Evolutionary conservation across 2,113 vertebrate species (phyloP).

Genomic region (Cyanoderma ruficeps): DNA sequence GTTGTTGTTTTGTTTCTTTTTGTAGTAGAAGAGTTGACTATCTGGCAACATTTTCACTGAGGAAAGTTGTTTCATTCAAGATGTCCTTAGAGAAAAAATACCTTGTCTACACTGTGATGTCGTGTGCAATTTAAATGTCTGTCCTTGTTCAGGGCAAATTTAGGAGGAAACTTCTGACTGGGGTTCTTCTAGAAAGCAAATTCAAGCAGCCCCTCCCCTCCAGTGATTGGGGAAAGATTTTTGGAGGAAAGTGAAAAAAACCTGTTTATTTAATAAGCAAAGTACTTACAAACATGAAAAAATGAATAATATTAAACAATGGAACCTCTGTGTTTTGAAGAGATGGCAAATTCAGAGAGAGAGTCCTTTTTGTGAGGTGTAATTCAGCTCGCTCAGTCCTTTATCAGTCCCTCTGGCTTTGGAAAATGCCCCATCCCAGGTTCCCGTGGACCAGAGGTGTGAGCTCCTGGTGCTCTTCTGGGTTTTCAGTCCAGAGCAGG

Average conservation of each 20-base stretch:
- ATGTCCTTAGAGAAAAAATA: background rate
- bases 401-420: no score
- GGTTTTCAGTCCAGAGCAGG: background rate
- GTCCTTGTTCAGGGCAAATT: background rate
- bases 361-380: accelerated
- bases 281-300: background rate
- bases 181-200: background rate
- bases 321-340: background rate
- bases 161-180: background rate
- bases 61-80: background rate
- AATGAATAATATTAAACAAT: background rate
- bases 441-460: background rate
- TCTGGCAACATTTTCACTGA: background rate
- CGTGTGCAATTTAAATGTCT: background rate
- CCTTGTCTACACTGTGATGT: background rate
- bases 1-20: background rate
- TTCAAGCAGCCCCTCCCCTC: accelerated
- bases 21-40: background rate
- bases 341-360: background rate
- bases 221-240: background rate
- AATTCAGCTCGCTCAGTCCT: accelerated
- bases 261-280: background rate
- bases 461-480: no score
- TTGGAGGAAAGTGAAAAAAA: background rate
- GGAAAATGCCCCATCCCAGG: background rate